Evolutionary conservation across 2,888 invertebrate genomes (phyloP).

Genomic region (Acanthacorydalis orientalis): DNA sequence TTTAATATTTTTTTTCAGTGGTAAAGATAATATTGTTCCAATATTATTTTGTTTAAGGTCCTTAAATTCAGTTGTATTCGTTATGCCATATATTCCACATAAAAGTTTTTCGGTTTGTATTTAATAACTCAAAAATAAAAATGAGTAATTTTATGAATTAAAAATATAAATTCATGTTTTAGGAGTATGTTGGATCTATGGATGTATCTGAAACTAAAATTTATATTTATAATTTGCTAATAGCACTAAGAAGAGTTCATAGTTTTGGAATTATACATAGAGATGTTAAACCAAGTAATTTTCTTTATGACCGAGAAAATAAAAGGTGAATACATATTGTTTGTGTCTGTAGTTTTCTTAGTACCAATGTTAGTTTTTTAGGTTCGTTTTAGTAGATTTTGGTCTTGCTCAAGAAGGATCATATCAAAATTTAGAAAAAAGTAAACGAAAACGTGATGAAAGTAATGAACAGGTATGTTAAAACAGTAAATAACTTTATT

Average conservation of each 20-base stretch:
- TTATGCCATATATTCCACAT: conserved; percentile 81
- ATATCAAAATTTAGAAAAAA: conserved; percentile 15
- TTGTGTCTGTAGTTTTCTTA: neutral
- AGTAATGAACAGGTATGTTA: neutral
- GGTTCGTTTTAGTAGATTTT: conserved; percentile 74
- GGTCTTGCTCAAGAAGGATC: conserved; percentile 58
- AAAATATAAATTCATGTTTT: conserved; percentile 15
- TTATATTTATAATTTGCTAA: conserved; percentile 67
- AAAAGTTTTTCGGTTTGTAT: conserved; percentile 36
- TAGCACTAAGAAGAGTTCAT: conserved; percentile 66
- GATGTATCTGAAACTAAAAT: conserved; percentile 47
- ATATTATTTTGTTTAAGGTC: conserved; percentile 61
- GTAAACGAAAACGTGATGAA: neutral
- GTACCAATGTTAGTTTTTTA: conserved; percentile 16
- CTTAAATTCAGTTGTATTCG: conserved; percentile 64
- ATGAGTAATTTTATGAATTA: neutral
- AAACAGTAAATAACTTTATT: neutral
- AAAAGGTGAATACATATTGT: conserved; percentile 28
- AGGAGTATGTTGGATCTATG: conserved; percentile 63
- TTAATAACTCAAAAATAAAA: neutral
- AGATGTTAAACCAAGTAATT: conserved; percentile 85
- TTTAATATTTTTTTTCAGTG: conserved; percentile 35
- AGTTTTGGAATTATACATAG: conserved; percentile 72
- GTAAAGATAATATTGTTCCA: conserved; percentile 64
- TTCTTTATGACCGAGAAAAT: conserved; percentile 60